Evolutionary conservation across 2,113 vertebrate species (phyloP), one percentile per base, ranked within the genome.

Genomic region (Lophochroa leadbeateri): DNA sequence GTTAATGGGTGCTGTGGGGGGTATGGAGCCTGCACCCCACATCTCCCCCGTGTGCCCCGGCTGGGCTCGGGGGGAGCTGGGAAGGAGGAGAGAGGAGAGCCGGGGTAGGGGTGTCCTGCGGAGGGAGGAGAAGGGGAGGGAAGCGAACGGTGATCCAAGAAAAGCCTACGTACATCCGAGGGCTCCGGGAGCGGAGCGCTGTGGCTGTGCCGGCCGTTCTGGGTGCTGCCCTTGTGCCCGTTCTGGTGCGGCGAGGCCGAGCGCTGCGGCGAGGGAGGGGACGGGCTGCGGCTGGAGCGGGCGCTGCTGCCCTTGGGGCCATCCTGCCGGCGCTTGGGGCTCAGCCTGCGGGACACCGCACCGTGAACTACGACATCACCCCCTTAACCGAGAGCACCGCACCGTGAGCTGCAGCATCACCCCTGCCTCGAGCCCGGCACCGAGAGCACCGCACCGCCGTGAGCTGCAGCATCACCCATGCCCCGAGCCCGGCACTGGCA

Each of bases 91-190:
- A 78, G 77, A 86, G 86, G 92, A 90, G 88, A 94, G 68, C 49
- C 4, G 4, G 17, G 86, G 49, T 20, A 18, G 41, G 79, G 4
- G 29, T 76, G 28, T 86, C 94, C 84, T 82, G 77, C 19, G 8
- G 58, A 95, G 80, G 92, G 80, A 94, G 89, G 74, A 87, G 57
- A 58, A 35, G 64, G 67, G 79, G 60, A 94, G 78, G 94, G 95
- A 93, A 90, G 88, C 31, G 83, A 98, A 97, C 31, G 63, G 79
- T 96, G 88, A 61, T 95, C 95, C 94, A 96, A 98, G 98, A 98
- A 94, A 97, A 98, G 98, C 98, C 82, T 99, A 99, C 99, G 97
- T 99, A 99, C 99, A 99, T 99, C 98, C 97, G 98, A 97, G 93
- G 97, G 98, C 97, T 98, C 99, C 88, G 98, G 98, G 81, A 97